Conservation (phyloP, 2,797 vertebrate species). For the Vipera latastei region DNA sequence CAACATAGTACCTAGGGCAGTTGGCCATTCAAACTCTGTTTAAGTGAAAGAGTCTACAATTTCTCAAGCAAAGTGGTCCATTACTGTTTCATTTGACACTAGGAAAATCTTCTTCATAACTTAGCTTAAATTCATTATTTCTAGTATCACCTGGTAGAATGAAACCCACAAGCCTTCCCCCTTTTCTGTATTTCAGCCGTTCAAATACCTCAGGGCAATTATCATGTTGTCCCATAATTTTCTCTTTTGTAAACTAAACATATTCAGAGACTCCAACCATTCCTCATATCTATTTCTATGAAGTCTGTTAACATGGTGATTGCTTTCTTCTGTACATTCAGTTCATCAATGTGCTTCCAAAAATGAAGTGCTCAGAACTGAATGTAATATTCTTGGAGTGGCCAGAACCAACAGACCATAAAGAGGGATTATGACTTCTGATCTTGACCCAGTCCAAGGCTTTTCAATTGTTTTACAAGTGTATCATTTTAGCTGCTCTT, state of each 20-base stretch:
- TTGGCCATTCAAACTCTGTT: not conserved
- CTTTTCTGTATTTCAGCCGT: too few relatives aligned
- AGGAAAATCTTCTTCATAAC: not conserved
- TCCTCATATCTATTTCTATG: not conserved
- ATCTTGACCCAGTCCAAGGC: not conserved
- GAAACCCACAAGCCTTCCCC: not conserved
- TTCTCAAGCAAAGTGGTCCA: not conserved
- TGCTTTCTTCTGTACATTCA: not conserved
- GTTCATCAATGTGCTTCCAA: not conserved
- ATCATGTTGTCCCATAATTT: too few relatives aligned
- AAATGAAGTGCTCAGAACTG: not conserved
- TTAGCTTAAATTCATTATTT: not conserved
- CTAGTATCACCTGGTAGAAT: not conserved
- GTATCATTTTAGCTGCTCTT: conserved; percentile 46
- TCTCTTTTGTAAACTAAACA: not conserved
- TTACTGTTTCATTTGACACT: not conserved
- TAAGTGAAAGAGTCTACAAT: not conserved
- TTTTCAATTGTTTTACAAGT: too few relatives aligned
- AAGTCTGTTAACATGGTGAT: not conserved
- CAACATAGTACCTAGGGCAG: too few relatives aligned
- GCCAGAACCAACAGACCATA: not conserved
- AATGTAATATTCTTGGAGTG: not conserved
- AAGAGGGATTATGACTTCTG: not conserved
- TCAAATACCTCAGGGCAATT: not conserved
- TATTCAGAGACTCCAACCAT: too few relatives aligned